Evolutionary conservation across 2,113 vertebrate species (phyloP).

Genomic region (Deroptyus accipitrinus): DNA sequence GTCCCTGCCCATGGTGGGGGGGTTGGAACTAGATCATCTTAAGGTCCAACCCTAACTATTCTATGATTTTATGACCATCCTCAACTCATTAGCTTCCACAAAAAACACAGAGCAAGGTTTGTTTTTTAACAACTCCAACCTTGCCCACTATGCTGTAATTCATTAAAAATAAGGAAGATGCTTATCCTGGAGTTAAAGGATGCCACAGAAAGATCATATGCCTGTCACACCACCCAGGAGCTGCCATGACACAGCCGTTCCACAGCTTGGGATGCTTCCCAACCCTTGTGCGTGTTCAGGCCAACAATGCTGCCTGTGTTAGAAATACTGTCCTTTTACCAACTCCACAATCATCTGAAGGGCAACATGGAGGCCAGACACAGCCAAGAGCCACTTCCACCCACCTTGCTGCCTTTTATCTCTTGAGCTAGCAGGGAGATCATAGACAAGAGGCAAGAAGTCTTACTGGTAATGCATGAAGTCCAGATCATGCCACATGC

Average conservation of each 20-base stretch:
- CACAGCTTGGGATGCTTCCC: background rate
- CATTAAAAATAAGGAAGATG: constrained; percentile 5
- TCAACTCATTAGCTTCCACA: background rate
- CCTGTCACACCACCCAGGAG: constrained; percentile 7
- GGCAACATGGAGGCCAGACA: background rate
- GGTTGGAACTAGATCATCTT: too few species aligned
- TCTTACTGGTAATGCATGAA: background rate
- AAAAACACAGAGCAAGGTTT: background rate
- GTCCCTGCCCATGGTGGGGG: too few species aligned
- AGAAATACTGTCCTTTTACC: background rate
- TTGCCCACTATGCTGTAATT: background rate
- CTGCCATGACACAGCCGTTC: background rate
- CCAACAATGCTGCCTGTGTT: background rate
- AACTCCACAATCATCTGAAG: background rate
- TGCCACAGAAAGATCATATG: constrained; percentile 24
- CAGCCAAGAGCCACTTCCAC: background rate
- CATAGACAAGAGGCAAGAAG: background rate
- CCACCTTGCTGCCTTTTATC: rapidly evolving
- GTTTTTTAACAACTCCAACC: background rate
- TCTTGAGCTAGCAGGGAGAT: rapidly evolving
- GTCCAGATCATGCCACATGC: background rate
- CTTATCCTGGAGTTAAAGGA: background rate
- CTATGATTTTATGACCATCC: background rate
- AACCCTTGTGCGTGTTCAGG: background rate
- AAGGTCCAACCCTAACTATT: too few species aligned